Percentiles rank a stretch among this genome's conserved stretches.
These are phyloP conservation scores for Cosmorhoe ocellata DNA, from an alignment of 2,888 invertebrate species.

Conservation along the genomic window DNA sequence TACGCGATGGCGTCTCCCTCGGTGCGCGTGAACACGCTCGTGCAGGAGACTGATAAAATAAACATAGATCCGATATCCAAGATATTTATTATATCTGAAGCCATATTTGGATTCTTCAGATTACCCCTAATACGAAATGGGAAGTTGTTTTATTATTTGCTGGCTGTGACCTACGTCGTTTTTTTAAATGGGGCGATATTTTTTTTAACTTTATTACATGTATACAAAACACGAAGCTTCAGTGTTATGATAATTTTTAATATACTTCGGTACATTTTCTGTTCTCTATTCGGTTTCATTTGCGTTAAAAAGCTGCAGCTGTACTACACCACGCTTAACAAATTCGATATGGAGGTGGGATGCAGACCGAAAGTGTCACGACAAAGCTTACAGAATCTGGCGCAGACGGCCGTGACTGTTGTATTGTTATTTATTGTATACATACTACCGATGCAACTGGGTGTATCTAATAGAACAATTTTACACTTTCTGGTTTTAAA, in stretches of 20 bases:
- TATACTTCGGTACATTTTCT: slow-evolving; percentile 35
- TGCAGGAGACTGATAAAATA: slow-evolving; percentile 37
- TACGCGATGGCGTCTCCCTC: slow-evolving; percentile 42
- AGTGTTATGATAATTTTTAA: slow-evolving; percentile 7
- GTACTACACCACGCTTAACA: slow-evolving; percentile 48
- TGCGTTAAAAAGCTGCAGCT: slow-evolving; percentile 43
- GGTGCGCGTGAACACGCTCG: slow-evolving; percentile 51
- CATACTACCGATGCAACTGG: slow-evolving; percentile 21
- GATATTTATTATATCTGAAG: slow-evolving; percentile 42
- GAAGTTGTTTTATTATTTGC: slow-evolving; percentile 29
- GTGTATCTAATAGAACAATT: slow-evolving; percentile 6
- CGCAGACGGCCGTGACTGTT: slow-evolving; percentile 35
- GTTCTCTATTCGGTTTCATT: slow-evolving; percentile 38
- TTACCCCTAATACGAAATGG: slow-evolving; percentile 40
- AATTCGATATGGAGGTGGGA: slow-evolving; percentile 51
- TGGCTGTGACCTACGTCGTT: slow-evolving; percentile 36
- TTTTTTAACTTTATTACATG: background rate
- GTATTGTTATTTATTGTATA: slow-evolving; percentile 31
- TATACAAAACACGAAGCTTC: rapidly evolving
- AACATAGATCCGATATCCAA: slow-evolving; percentile 51
- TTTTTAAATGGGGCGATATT: slow-evolving; percentile 21
- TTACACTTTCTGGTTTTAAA: slow-evolving; percentile 35
- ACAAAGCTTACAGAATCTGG: slow-evolving; percentile 43
- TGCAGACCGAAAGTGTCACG: slow-evolving; percentile 45
- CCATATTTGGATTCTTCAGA: slow-evolving; percentile 46